These are phyloP conservation scores for Coptodon rendalli DNA, from an alignment of 2,113 vertebrate genomes.

Conservation along the genomic window DNA sequence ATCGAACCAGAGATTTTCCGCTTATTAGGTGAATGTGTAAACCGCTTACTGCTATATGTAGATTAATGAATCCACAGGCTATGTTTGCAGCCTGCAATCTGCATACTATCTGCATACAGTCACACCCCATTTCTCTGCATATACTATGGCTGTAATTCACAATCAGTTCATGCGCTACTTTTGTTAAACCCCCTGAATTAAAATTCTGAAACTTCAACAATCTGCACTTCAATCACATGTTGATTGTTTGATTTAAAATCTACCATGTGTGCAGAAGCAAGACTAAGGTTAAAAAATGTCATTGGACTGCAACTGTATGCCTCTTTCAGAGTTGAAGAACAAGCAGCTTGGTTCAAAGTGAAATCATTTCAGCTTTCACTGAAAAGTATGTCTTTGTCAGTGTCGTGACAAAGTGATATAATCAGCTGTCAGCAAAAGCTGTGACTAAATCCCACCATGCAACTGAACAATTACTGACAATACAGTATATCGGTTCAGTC, in stretches of 20 bases:
- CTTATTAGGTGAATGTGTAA: not conserved
- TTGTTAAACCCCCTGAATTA: not conserved
- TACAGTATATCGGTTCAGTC: not conserved
- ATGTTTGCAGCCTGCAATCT: not conserved
- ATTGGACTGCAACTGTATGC: not conserved
- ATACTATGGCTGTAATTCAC: not conserved
- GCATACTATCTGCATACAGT: not conserved
- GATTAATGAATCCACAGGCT: not conserved
- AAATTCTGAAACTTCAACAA: not conserved
- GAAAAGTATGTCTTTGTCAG: not conserved
- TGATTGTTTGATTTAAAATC: not conserved
- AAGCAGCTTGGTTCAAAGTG: not conserved
- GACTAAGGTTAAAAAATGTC: not conserved
- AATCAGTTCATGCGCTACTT: not conserved
- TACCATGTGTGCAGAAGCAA: not conserved
- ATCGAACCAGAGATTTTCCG: not conserved
- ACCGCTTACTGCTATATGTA: not conserved
- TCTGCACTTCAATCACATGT: not conserved
- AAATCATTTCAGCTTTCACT: not conserved
- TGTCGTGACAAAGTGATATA: not conserved
- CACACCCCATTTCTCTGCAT: not conserved
- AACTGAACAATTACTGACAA: not conserved
- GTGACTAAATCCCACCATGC: not conserved
- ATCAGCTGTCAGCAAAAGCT: not conserved
- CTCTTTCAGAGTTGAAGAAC: not conserved